Evolutionary conservation across 2,113 vertebrate species (phyloP).

Genomic region (Chamaea fasciata): DNA sequence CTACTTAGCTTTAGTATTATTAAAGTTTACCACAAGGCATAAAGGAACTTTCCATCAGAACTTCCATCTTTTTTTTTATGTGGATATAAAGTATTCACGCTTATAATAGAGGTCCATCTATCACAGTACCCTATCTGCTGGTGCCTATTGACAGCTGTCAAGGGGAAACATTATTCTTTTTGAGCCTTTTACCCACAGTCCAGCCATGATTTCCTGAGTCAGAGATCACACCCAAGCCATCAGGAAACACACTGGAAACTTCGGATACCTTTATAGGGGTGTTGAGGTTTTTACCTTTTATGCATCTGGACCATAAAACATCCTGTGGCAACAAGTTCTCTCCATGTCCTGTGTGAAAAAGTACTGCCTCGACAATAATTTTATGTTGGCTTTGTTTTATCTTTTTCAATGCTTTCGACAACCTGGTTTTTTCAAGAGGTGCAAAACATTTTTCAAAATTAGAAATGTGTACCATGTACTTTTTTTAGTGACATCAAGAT

Average conservation of each 20-base stretch:
- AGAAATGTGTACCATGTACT: not conserved
- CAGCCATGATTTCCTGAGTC: not conserved
- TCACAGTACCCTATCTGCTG: not conserved
- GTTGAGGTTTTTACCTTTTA: not conserved
- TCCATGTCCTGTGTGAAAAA: not conserved
- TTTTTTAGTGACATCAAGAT: not conserved
- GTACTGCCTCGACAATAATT: not conserved
- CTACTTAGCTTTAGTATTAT: not conserved
- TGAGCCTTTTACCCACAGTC: not conserved
- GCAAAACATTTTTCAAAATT: not conserved
- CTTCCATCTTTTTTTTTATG: not conserved
- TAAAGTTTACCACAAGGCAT: not conserved
- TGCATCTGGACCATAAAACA: not conserved
- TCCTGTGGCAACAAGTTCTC: not conserved
- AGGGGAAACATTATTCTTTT: not conserved
- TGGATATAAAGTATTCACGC: not conserved
- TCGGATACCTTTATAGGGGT: fast-evolving
- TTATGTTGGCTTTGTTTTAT: not conserved
- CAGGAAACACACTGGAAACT: not conserved
- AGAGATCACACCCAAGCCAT: not conserved
- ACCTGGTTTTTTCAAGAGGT: not conserved
- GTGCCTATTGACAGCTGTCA: not conserved
- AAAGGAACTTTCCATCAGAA: not conserved
- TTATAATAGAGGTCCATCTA: not conserved
- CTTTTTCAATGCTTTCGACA: not conserved